Evolutionary conservation across 2,113 vertebrate species (phyloP).

Genomic region (Nettapus auritus): DNA sequence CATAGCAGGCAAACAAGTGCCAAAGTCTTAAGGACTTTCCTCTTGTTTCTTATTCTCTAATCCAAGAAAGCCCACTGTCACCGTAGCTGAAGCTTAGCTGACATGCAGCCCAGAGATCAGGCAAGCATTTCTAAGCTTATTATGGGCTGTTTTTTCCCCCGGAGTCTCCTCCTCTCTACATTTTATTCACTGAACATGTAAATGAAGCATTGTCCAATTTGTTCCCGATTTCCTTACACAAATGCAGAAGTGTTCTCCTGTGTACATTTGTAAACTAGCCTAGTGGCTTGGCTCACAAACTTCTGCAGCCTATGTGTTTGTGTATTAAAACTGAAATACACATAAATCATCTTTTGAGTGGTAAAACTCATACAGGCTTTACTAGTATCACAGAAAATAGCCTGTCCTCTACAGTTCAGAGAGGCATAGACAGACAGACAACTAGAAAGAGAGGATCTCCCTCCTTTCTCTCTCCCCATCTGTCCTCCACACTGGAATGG

Average conservation of each 20-base stretch:
- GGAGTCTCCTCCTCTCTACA: not conserved
- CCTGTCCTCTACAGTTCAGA: not conserved
- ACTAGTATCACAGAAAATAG: not conserved
- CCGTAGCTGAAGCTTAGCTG: slow-evolving; percentile 7
- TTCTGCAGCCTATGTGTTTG: not conserved
- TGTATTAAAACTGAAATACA: not conserved
- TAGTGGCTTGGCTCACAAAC: not conserved
- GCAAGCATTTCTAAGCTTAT: slow-evolving; percentile 28
- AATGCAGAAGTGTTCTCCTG: not conserved
- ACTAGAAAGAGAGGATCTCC: not conserved
- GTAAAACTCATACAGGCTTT: not conserved
- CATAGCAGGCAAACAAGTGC: not conserved
- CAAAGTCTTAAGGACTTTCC: not conserved
- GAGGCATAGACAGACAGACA: not conserved
- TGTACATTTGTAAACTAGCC: not conserved
- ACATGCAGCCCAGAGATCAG: slow-evolving; percentile 15
- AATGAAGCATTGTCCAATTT: slow-evolving; percentile 41
- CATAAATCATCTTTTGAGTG: fast-evolving
- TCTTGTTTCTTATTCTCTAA: not conserved
- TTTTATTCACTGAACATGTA: slow-evolving; percentile 3
- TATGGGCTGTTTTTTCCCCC: not conserved
- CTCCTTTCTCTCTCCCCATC: not conserved
- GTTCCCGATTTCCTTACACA: not conserved
- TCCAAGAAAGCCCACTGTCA: not conserved
- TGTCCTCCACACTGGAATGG: not conserved